Evolutionary conservation across 2,113 vertebrate species (phyloP).

Genomic region (Erythrocercus mccallii): DNA sequence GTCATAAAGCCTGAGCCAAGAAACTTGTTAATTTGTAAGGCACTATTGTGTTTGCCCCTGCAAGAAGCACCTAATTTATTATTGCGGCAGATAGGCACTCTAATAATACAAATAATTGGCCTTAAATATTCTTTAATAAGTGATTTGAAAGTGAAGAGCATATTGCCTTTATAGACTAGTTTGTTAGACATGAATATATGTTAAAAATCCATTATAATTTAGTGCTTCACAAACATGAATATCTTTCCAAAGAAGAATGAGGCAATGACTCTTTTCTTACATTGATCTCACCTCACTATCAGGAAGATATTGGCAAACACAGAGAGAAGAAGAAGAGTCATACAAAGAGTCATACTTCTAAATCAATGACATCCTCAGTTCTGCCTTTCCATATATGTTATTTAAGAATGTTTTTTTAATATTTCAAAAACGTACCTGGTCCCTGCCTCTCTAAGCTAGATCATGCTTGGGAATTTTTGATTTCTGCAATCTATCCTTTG

Average conservation of each 20-base stretch:
- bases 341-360: not conserved
- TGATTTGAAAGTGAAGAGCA: not conserved
- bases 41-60: not conserved
- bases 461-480: not conserved
- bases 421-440: not conserved
- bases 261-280: not conserved
- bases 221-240: not conserved
- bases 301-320: not conserved
- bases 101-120: not conserved
- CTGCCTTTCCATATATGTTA: not conserved
- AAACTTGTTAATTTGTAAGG: not conserved
- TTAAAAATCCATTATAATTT: conserved; percentile 18
- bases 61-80: not conserved
- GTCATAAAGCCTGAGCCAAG: not conserved
- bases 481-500: not conserved
- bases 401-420: not conserved
- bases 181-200: not conserved
- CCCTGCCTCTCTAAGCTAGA: not conserved
- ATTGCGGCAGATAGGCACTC: not conserved
- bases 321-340: not conserved
- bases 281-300: not conserved
- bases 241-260: not conserved
- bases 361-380: not conserved
- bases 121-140: not conserved
- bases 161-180: not conserved